Base-by-base conservation (phyloP, 2,888 invertebrate species). In the Rapana venosa region DNA sequence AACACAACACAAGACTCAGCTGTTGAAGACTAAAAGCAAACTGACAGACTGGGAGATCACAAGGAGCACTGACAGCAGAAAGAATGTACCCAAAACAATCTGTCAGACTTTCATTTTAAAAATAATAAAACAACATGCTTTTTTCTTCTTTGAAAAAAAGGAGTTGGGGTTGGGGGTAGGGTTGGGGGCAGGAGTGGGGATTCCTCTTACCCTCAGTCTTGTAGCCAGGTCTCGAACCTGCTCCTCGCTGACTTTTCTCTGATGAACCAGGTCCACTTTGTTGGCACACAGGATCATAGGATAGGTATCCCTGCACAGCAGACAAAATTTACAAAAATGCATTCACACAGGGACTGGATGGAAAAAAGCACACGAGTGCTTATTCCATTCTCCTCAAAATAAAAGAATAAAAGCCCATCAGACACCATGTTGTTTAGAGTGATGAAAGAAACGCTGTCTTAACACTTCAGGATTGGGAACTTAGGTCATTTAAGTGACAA, bases 261-360 rank as follows among this genome's bases (percentile, higher is more conserved):
- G 97, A 96, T 98, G 97, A 90, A 98, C 98, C 95, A 98, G 97
- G 96, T 98, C 98, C 92, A 98, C 98, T 97, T 99, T 99, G 96
- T 99, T 99, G 88, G 98, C 99, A 22, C 98, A 98, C 94, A 99
- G 97, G 93, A 99, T 97, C 98, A 99, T 98, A 35, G 98, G 98
- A 97, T 98, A 98, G 87, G 98, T 97, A 95, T 98, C 98, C 92
- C 96, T 96, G 93, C 47, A 47, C 36, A 81, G 36, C 26, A 66
- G 61, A 15, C 61, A n/a, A n/a, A n/a, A n/a, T n/a, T n/a, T n/a
- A n/a, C n/a, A n/a, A n/a, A n/a, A n/a, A n/a, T n/a, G n/a, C n/a
- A n/a, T n/a, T n/a, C n/a, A n/a, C n/a, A n/a, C n/a, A n/a, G n/a
- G n/a, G n/a, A n/a, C n/a, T n/a, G n/a, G n/a, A n/a, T n/a, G n/a